Percentiles rank a stretch among this genome's conserved stretches.
These are phyloP conservation scores for Halesus radiatus DNA, from an alignment of 1,140 invertebrate genomes.

Conservation along the genomic window DNA sequence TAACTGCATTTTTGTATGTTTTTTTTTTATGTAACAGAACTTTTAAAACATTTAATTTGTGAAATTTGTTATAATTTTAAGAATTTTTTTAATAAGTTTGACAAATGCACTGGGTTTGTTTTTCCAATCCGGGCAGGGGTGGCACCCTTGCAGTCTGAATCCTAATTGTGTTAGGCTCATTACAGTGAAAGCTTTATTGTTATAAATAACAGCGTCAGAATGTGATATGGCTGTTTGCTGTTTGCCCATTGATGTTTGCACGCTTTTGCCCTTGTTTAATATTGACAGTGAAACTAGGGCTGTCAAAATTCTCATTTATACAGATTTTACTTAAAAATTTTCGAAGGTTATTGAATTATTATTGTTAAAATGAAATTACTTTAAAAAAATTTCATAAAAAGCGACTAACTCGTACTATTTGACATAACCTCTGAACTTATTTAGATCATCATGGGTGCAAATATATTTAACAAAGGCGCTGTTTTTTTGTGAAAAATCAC, in stretches of 20 bases:
- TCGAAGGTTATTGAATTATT: too few relatives aligned
- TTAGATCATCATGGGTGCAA: too few relatives aligned
- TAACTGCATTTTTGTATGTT: too few relatives aligned
- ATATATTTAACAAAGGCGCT: too few relatives aligned
- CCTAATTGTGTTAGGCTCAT: slow-evolving; percentile 58
- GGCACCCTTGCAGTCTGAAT: slow-evolving; percentile 40
- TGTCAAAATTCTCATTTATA: background rate
- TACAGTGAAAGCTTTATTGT: slow-evolving; percentile 58
- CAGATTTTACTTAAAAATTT: background rate
- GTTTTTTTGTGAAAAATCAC: too few relatives aligned
- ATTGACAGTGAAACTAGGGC: slow-evolving; percentile 45
- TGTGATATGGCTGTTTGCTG: slow-evolving; percentile 46
- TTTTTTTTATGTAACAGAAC: too few relatives aligned
- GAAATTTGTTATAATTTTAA: too few relatives aligned
- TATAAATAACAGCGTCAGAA: slow-evolving; percentile 56
- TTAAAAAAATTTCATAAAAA: too few relatives aligned
- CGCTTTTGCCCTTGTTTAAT: slow-evolving; percentile 41
- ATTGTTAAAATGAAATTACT: too few relatives aligned
- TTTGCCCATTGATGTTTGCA: slow-evolving; percentile 48
- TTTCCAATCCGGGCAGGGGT: slow-evolving; percentile 19
- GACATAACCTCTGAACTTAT: too few relatives aligned
- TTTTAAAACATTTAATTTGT: too few relatives aligned
- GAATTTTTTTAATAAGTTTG: background rate
- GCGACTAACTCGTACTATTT: background rate
- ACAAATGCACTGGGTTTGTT: background rate